Conservation (phyloP, 1,140 invertebrate species). For the Caenorhabditis latens region DNA sequence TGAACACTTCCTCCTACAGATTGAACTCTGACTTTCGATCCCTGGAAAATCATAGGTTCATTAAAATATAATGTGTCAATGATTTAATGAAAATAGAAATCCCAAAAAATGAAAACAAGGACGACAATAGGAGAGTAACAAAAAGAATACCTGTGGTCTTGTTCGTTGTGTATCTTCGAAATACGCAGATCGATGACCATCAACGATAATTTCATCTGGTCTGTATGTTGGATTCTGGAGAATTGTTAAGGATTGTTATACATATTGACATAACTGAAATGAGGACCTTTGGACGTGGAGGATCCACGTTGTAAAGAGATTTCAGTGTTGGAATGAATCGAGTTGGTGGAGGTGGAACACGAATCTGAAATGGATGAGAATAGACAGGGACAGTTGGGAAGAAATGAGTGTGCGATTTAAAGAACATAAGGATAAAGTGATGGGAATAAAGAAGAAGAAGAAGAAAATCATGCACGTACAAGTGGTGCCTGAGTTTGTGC, state of each 20-base stretch:
- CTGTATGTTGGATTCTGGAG: constrained; percentile 43
- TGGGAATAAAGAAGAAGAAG: background rate
- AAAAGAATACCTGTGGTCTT: constrained; percentile 46
- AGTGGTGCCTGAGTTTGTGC: constrained; percentile 55
- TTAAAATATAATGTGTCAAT: no score
- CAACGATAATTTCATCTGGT: constrained; percentile 58
- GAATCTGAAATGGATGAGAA: constrained; percentile 17
- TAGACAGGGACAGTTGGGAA: background rate
- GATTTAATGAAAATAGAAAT: background rate
- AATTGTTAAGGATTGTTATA: background rate
- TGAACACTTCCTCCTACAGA: constrained; percentile 27
- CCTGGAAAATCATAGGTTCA: background rate
- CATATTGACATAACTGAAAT: background rate
- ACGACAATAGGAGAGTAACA: constrained; percentile 8
- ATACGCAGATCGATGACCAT: constrained; percentile 40
- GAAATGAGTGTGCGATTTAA: background rate
- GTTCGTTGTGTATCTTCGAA: constrained; percentile 56
- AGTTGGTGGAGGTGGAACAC: constrained; percentile 59
- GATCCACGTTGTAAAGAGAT: constrained; percentile 37
- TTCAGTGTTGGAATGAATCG: constrained; percentile 46
- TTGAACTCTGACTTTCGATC: background rate
- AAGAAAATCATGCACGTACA: constrained; percentile 11
- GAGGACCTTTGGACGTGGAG: constrained; percentile 26
- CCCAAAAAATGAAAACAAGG: background rate
- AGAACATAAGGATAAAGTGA: background rate